Percentiles rank a stretch among this genome's conserved stretches.
Evolutionary conservation across 2,797 vertebrate species (phyloP).

Genomic region (Euphonia xanthogaster): DNA sequence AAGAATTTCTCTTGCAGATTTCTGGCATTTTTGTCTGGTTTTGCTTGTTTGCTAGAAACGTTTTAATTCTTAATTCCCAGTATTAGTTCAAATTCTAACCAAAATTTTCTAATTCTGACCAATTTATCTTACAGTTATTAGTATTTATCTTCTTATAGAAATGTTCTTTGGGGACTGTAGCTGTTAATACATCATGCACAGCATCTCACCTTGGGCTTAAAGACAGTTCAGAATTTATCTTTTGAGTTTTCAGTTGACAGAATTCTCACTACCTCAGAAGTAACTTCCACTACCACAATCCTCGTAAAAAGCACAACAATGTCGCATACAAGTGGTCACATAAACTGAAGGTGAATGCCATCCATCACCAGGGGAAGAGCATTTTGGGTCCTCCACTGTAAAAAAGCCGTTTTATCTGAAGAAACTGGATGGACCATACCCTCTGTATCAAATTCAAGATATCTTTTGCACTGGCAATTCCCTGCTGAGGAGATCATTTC

Average conservation of each 20-base stretch:
- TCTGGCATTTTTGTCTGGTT: background rate
- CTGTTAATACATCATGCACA: background rate
- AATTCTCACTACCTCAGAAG: background rate
- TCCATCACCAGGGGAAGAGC: constrained; percentile 37
- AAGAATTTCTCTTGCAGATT: background rate
- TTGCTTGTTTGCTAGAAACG: background rate
- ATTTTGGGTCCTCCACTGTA: constrained; percentile 65
- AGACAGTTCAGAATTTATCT: background rate
- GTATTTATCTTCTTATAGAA: background rate
- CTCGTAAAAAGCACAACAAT: background rate
- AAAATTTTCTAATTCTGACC: background rate
- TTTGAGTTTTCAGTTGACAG: background rate
- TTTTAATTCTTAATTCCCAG: background rate
- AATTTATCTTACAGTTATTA: background rate
- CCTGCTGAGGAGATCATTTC: constrained; percentile 65
- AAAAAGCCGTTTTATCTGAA: constrained; percentile 55
- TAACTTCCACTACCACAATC: background rate
- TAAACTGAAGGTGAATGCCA: constrained; percentile 29
- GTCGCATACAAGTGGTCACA: background rate
- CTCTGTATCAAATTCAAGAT: constrained; percentile 66
- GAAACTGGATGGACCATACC: constrained; percentile 63
- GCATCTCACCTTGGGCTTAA: constrained; percentile 12
- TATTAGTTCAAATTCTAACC: background rate
- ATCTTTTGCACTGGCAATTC: constrained; percentile 66
- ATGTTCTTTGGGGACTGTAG: background rate